Evolutionary conservation across 2,797 vertebrate genomes (phyloP).

Genomic region (Lepilemur septentrionalis): DNA sequence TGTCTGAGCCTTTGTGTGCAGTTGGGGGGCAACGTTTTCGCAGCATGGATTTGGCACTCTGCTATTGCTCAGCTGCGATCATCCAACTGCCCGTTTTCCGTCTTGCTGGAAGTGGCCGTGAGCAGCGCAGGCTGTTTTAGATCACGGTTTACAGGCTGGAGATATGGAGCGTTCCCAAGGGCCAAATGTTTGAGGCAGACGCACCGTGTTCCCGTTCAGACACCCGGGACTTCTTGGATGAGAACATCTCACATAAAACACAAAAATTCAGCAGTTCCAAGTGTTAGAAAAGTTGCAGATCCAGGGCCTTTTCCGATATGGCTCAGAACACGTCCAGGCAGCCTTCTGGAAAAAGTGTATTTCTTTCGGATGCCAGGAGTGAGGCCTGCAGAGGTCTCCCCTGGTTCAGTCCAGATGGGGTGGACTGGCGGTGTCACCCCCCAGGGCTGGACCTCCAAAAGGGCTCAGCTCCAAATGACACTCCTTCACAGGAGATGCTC

Average conservation of each 20-base stretch:
- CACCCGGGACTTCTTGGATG: conserved; percentile 11
- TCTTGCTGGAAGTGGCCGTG: background rate
- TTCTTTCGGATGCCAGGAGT: background rate
- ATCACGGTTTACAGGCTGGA: conserved; percentile 11
- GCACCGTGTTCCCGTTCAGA: background rate
- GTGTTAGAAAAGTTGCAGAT: conserved; percentile 50
- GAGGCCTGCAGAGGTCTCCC: background rate
- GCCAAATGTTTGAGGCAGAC: conserved; percentile 17
- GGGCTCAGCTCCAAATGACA: background rate
- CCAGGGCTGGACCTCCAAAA: background rate
- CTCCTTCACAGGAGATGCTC: background rate
- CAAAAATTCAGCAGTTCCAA: conserved; percentile 53
- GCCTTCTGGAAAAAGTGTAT: background rate
- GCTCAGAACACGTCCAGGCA: background rate
- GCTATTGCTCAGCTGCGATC: background rate
- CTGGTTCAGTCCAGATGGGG: background rate
- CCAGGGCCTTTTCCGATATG: background rate
- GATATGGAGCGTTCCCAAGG: background rate
- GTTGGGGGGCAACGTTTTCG: background rate
- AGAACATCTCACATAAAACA: conserved; percentile 54
- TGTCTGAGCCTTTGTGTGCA: rapidly evolving
- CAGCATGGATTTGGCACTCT: background rate
- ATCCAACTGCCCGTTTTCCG: background rate
- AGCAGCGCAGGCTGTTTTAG: conserved; percentile 24
- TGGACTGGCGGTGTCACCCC: background rate